Conservation (phyloP, 2,888 invertebrate genomes). For the Leucoptera coffeella region DNA sequence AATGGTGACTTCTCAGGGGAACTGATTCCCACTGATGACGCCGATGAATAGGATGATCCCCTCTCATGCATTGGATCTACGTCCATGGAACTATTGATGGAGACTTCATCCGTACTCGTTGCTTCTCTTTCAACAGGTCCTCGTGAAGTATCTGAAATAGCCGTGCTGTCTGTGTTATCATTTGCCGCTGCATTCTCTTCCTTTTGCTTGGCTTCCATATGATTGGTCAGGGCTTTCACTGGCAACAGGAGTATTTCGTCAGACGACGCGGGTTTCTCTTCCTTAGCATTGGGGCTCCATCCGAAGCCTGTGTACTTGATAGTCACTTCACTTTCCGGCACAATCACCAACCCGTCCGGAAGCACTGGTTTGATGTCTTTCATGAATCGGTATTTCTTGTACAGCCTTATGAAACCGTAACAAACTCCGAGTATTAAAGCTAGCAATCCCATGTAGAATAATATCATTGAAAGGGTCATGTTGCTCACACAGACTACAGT, state of each 20-base stretch:
- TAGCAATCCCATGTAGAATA: slow-evolving; percentile 24
- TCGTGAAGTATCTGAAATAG: slow-evolving; percentile 33
- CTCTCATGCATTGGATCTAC: slow-evolving; percentile 14
- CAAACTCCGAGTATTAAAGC: slow-evolving; percentile 15
- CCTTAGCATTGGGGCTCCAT: slow-evolving; percentile 32
- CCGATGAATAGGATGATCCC: slow-evolving; percentile 9
- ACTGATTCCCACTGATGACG: slow-evolving; percentile 20
- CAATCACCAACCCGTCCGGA: slow-evolving; percentile 58
- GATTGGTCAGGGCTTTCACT: too few species aligned
- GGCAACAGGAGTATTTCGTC: slow-evolving; percentile 39
- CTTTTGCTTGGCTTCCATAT: slow-evolving; percentile 12
- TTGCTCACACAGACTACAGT: slow-evolving; percentile 20
- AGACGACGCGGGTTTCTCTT: slow-evolving; percentile 31
- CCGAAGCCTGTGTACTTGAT: slow-evolving; percentile 30
- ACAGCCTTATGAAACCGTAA: slow-evolving; percentile 43
- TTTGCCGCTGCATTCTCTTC: slow-evolving; percentile 31
- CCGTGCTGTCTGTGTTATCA: slow-evolving; percentile 42
- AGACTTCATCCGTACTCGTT: slow-evolving; percentile 34
- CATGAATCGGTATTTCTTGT: slow-evolving; percentile 58
- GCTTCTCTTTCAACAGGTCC: slow-evolving; percentile 27
- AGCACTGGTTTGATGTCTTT: slow-evolving; percentile 61
- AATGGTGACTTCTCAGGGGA: slow-evolving; percentile 24
- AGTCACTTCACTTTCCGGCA: slow-evolving; percentile 31
- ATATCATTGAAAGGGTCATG: slow-evolving; percentile 21
- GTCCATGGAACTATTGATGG: slow-evolving; percentile 28